Base-by-base conservation (phyloP, 2,797 vertebrate genomes). In the Ciconia nigra region DNA sequence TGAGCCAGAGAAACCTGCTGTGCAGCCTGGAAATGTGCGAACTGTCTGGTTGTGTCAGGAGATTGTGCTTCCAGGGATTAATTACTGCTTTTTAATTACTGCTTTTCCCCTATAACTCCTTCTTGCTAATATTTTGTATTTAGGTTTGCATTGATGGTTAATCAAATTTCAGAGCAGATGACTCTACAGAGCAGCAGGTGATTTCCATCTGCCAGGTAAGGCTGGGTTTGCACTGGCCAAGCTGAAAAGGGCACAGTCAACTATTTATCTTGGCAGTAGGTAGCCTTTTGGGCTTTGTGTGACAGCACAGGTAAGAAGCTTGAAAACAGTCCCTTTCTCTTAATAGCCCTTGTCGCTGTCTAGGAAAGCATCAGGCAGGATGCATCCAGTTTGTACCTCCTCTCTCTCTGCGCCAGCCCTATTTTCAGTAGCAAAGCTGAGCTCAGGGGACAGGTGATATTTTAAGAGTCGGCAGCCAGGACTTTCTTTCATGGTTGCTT, bases 81-180 rank as follows among this genome's bases (percentile, higher is more conserved):
- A 95, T 95, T 96, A 93, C 87, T 84, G 83, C 89, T 88, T 90
- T 86, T 96, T 95, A 97, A 95, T 96, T 81, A 92, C 90, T 76
- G 69, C 83, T 93, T 90, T 88, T 24, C 12, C 76, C 87, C 66
- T 80, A 31, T 79, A 87, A 66, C 58, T 82, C 46, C 11, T 90
- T 29, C 73, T 86, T 90, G 83, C 44, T 83, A n/a, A 66, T 90
- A 85, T 93, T 69, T 51, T 46, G 46, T 61, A n/a, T 83, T 84
- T 87, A 28, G 76, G 69, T 61, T 96, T 93, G 82, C 61, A 57
- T 49, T 88, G 78, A 49, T 91, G 74, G 88, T 83, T 89, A 88
- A 79, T 92, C 93, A 88, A n/a, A 72, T 85, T 90, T 88, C 78
- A 52, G 74, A 87, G 52, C 63, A 78, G 81, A 85, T 82, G 79